Evolutionary conservation across 1,140 invertebrate genomes (phyloP).

Genomic region (Drosophila ficusphila): DNA sequence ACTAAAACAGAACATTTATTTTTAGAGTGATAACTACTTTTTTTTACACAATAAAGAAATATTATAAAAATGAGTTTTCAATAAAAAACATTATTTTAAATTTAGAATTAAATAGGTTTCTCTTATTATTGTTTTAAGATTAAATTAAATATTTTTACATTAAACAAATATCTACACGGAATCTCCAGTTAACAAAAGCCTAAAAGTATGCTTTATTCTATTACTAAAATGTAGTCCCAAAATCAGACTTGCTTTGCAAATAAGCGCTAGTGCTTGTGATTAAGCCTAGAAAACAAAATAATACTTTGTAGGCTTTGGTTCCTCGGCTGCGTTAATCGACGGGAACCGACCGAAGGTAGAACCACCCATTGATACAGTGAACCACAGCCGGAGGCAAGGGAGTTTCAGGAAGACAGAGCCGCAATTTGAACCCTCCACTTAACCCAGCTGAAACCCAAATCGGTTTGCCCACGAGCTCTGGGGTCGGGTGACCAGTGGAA

Average conservation of each 20-base stretch:
- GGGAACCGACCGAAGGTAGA: slow-evolving; percentile 1
- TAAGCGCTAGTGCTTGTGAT: background rate
- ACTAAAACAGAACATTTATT: too few species aligned
- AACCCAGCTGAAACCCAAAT: slow-evolving; percentile 42
- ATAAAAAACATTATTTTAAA: too few species aligned
- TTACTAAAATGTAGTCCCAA: background rate
- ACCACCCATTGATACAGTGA: slow-evolving; percentile 25
- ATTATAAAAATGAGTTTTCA: too few species aligned
- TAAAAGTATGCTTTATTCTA: background rate
- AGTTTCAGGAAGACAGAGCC: background rate
- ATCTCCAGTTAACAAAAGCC: background rate
- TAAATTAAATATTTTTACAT: too few species aligned
- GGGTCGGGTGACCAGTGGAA: slow-evolving; percentile 13
- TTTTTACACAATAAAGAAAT: too few species aligned
- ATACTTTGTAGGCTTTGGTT: background rate
- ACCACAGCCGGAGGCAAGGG: slow-evolving; percentile 27
- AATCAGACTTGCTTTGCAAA: background rate
- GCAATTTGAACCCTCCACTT: slow-evolving; percentile 45
- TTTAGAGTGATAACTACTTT: too few species aligned
- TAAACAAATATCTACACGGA: background rate
- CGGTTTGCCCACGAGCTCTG: slow-evolving; percentile 30
- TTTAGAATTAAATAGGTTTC: too few species aligned
- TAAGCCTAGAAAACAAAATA: background rate
- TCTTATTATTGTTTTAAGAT: too few species aligned
- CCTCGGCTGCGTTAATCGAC: background rate